phyloP scores from a whole-genome alignment of 30 jellyfish, hydroid and myxozoan genomes.

The Aurelia aurita region DNA sequence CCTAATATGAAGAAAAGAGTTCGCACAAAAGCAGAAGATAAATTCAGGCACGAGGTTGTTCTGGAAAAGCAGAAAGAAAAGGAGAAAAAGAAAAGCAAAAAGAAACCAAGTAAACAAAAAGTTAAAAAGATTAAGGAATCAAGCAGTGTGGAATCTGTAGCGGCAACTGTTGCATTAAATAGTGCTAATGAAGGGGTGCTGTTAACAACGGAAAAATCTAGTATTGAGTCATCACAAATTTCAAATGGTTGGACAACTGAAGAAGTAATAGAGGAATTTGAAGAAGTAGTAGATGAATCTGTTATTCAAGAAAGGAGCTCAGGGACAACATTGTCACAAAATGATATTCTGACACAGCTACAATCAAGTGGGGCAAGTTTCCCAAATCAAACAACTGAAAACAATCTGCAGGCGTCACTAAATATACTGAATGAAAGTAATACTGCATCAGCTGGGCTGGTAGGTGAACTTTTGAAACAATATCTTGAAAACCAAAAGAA shows the following conservation, averaged over 20 bases:
- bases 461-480: not conserved
- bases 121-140: not conserved
- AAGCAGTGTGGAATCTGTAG: not conserved
- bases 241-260: too few relatives aligned
- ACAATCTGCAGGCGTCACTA: not conserved
- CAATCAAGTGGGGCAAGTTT: not conserved
- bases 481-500: constrained; percentile 34
- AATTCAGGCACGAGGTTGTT: constrained; percentile 16
- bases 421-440: not conserved
- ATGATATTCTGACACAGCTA: constrained; percentile 4
- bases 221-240: too few relatives aligned
- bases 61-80: not conserved
- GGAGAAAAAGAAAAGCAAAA: not conserved
- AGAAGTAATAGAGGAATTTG: too few relatives aligned
- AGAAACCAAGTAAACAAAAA: not conserved
- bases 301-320: too few relatives aligned
- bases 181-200: too few relatives aligned
- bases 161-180: too few relatives aligned
- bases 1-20: not conserved
- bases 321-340: not conserved
- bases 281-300: too few relatives aligned
- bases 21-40: constrained; percentile 33
- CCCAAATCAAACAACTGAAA: not conserved
- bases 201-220: not conserved
- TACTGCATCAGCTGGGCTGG: not conserved